Base-by-base conservation (phyloP, 2,797 vertebrate genomes). In the Macropus fuliginosus region DNA sequence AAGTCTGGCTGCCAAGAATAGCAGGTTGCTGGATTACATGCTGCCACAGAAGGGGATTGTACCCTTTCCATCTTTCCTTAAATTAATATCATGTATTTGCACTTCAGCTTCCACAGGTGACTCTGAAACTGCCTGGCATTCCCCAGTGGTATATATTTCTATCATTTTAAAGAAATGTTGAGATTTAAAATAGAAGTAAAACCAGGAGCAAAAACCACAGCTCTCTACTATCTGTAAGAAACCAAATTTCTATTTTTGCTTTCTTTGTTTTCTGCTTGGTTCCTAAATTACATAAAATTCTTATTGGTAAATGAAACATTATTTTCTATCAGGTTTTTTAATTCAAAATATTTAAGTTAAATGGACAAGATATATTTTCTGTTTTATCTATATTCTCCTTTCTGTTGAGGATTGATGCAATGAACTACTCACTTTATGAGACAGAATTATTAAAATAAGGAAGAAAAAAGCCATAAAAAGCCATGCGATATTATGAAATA, bases 151-250 rank as follows among this genome's bases (percentile, higher is more conserved):
- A 54, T 34, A 54, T 9, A 91, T 91, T 91, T 54, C 2, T 34
- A 50, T 50, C 11, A 90, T 54, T 54, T 90, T 90, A 21, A 81
- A 81, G 40, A 74, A 81, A 81, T 81, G 8, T 28, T 24, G 11
- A 50, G 10, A 87, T 87, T 57, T 3, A 94, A 92, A 96, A 91
- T 10, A 89, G 46, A 5, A 27, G 29, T 46, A 90, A 87, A 97
- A 90, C 62, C 91, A 92, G 52, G 27, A 94, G 54, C n/a, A 94
- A 92, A 95, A 92, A 93, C 89, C 92, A 87, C 62, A 94, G 18
- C 91, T 95, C 96, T 89, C 91, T 94, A 4, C 54, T 54, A 3
- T 94, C 92, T 55, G 94, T 46, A 96, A 89, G 96, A 97, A 97
- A 91, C 24, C 62, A 92, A 46, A 91, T 59, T 96, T 94, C 34